Percentiles rank a stretch among this genome's conserved stretches.
phyloP scores from a whole-genome alignment of 2,113 vertebrate species.

The Lagopus muta region DNA sequence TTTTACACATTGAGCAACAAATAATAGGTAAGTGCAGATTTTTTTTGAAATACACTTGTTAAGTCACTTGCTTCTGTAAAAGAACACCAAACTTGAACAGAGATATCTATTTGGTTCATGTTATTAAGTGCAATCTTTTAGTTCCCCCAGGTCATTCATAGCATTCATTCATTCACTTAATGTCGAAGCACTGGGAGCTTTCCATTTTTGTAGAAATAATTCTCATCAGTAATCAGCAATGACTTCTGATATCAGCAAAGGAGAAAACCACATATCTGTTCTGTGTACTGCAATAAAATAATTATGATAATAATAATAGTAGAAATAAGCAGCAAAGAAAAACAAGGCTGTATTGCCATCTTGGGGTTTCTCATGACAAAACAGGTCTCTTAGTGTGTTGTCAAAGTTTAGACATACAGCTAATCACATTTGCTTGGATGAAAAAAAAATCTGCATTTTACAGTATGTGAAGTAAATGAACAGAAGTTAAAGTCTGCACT shows the following conservation, averaged over 20 bases:
- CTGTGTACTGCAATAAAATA: not conserved
- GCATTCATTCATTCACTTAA: not conserved
- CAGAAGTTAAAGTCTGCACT: not conserved
- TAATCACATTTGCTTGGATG: not conserved
- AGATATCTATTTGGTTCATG: not conserved
- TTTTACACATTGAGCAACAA: not conserved
- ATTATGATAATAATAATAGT: not conserved
- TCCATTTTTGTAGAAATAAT: constrained; percentile 4
- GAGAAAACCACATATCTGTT: constrained; percentile 25
- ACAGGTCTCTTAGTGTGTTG: constrained; percentile 5
- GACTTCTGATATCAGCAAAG: constrained; percentile 13
- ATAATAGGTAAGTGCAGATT: not conserved
- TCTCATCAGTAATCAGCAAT: not conserved
- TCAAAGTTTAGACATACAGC: not conserved
- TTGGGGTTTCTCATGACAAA: constrained; percentile 63
- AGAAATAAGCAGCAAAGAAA: constrained; percentile 29
- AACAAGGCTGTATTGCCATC: constrained; percentile 66
- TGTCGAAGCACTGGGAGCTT: not conserved
- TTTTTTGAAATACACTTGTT: not conserved
- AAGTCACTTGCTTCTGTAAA: not conserved
- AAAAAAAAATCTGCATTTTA: not conserved
- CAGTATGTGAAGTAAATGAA: not conserved
- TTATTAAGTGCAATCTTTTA: constrained; percentile 10
- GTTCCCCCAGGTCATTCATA: not conserved
- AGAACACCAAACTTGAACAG: not conserved